Base-by-base conservation (phyloP, 2,113 vertebrate genomes). In the Cryptotis parvus region DNA sequence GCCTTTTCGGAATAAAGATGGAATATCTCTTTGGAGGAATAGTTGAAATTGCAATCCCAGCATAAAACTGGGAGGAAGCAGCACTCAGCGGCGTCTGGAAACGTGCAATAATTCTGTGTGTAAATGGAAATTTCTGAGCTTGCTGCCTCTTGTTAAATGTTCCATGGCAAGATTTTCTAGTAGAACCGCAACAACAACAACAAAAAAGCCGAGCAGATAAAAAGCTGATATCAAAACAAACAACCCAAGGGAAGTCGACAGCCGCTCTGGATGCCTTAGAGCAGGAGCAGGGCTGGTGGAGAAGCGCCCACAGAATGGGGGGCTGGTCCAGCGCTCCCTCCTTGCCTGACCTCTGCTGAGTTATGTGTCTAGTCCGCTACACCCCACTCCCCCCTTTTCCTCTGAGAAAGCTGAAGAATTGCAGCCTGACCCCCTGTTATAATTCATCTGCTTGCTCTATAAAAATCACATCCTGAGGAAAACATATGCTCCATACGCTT, bases 381-480 rank as follows among this genome's bases (percentile, higher is more conserved):
- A 58, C 66, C 52, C 37, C 3, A 87, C 74, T 77, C 65, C 43
- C 68, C 49, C 24, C 72, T 55, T 61, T 41, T 95, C 78, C 86
- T 84, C 65, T 86, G 91, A 86, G 91, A 35, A 76, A 90, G 93
- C 84, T 80, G 93, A 96, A 68, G 94, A 95, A 93, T 41, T 89
- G 92, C 26, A 70, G 78, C 90, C 90, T 96, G 82, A 87, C 65
- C 69, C 69, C 29, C 80, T 41, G 69, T 49, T 82, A 89, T 97
- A 84, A 95, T 95, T 97, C 94, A 94, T 96, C 93, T 95, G 11
- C 5, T 89, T 93, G 83, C 79, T 74, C 52, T 77, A 33, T 87
- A 94, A 97, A 97, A 95, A 92, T 68, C 91, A 84, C 93, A 95
- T 96, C 94, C 92, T 79, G 55, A 12, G 43, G 91, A 93, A 95